Percentiles rank a stretch among this genome's conserved stretches.
Evolutionary conservation across 2,113 vertebrate genomes (phyloP).

Genomic region (Halichoeres trimaculatus): DNA sequence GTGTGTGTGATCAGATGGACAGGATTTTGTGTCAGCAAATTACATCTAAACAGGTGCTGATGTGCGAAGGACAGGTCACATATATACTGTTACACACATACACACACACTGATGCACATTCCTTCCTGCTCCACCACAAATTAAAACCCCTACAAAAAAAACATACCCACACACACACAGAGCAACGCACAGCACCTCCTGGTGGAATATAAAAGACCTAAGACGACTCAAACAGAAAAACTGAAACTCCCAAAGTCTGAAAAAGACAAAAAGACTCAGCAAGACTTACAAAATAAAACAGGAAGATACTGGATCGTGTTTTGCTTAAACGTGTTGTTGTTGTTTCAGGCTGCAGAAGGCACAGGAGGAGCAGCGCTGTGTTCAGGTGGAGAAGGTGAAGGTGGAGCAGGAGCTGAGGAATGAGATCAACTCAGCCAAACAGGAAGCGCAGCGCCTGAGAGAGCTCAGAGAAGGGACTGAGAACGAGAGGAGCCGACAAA

Average conservation of each 20-base stretch:
- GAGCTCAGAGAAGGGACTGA: slow-evolving; percentile 90
- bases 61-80: background rate
- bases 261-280: too few relatives aligned
- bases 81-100: slow-evolving; percentile 18
- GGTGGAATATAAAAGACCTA: background rate
- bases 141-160: background rate
- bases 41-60: slow-evolving; percentile 22
- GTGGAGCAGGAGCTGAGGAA: slow-evolving; percentile 92
- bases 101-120: slow-evolving; percentile 10
- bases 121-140: background rate
- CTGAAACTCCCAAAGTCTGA: too few relatives aligned
- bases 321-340: too few relatives aligned
- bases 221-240: too few relatives aligned
- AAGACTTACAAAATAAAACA: too few relatives aligned
- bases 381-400: slow-evolving; percentile 93
- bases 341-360: slow-evolving; percentile 90
- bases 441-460: slow-evolving; percentile 89
- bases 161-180: background rate
- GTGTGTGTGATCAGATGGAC: background rate
- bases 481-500: slow-evolving; percentile 92
- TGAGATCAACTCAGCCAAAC: slow-evolving; percentile 91
- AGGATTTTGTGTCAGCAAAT: slow-evolving; percentile 6
- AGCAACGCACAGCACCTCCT: slow-evolving; percentile 27
- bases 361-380: slow-evolving; percentile 92
- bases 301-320: too few relatives aligned